phyloP scores from a whole-genome alignment of 1,140 invertebrate species.

The Drosophila pruinosa region DNA sequence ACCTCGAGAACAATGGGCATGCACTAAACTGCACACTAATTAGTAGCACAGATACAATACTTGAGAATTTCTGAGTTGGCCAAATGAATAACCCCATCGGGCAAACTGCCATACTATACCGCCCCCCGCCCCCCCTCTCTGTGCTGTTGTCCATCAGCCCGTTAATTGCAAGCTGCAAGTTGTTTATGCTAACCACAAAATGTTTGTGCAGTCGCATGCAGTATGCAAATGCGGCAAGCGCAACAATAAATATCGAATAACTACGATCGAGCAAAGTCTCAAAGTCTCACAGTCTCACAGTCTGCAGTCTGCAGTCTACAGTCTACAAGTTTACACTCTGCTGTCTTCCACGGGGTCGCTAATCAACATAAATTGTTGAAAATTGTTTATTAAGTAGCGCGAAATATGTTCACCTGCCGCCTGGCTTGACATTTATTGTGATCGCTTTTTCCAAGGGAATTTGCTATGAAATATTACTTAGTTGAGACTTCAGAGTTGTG shows the following conservation, averaged over 20 bases:
- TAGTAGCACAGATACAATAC: background rate
- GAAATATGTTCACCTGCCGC: slow-evolving; percentile 48
- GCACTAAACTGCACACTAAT: slow-evolving; percentile 22
- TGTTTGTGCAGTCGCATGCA: slow-evolving; percentile 45
- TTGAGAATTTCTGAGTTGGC: slow-evolving; percentile 6
- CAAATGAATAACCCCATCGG: slow-evolving; percentile 24
- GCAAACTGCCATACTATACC: background rate
- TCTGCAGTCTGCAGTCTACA: background rate
- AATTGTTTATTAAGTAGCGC: slow-evolving; percentile 71
- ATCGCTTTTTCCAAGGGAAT: background rate
- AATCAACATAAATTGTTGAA: slow-evolving; percentile 68
- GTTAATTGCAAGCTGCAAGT: slow-evolving; percentile 57
- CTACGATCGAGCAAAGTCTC: background rate
- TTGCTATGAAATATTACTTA: background rate
- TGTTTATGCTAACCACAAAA: slow-evolving; percentile 43
- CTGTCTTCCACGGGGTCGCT: slow-evolving; percentile 23
- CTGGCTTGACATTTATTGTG: slow-evolving; percentile 57
- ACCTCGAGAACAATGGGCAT: slow-evolving; percentile 29
- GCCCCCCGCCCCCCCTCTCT: background rate
- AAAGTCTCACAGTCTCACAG: background rate
- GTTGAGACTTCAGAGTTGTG: background rate
- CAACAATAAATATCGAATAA: slow-evolving; percentile 12
- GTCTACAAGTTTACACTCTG: background rate
- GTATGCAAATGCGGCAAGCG: slow-evolving; percentile 66
- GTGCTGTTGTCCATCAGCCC: no score